These are phyloP conservation scores for Lordiphosa collinella DNA, from an alignment of 1,140 invertebrate species.

Conservation along the genomic window DNA sequence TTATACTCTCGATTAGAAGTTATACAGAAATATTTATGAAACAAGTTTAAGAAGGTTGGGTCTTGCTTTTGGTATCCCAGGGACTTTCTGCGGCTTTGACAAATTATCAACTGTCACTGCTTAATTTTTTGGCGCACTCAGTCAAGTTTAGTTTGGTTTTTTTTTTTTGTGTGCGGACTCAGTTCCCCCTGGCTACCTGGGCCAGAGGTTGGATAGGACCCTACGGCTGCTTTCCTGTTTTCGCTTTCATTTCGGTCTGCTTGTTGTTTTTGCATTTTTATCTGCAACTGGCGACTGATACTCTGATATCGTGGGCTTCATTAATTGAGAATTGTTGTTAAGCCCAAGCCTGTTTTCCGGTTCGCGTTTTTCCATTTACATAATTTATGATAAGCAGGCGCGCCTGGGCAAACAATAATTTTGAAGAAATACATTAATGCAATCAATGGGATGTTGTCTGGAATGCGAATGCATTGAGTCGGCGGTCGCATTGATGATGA, in stretches of 20 bases:
- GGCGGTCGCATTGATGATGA: conserved; percentile 49
- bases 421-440: conserved; percentile 79
- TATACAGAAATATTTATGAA: conserved; percentile 14
- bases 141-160: conserved; percentile 42
- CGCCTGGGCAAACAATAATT: conserved; percentile 78
- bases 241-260: conserved; percentile 16
- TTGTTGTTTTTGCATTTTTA: conserved; percentile 51
- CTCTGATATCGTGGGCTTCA: conserved; percentile 70
- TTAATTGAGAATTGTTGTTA: conserved; percentile 79
- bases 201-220: too few species aligned
- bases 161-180: conserved; percentile 20
- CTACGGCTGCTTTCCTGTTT: conserved; percentile 38
- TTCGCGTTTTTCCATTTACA: conserved; percentile 78
- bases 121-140: conserved; percentile 74
- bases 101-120: conserved; percentile 77
- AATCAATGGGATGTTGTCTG: conserved; percentile 70
- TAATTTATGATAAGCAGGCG: conserved; percentile 79
- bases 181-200: too few species aligned
- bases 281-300: conserved; percentile 61
- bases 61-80: conserved; percentile 5
- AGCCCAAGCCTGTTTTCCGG: conserved; percentile 66
- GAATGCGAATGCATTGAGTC: conserved; percentile 42
- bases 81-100: conserved; percentile 58
- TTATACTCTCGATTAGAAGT: not conserved
- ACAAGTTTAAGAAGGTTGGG: conserved; percentile 45